Evolutionary conservation across 2,797 vertebrate species (phyloP).

Genomic region (Myotis myotis): DNA sequence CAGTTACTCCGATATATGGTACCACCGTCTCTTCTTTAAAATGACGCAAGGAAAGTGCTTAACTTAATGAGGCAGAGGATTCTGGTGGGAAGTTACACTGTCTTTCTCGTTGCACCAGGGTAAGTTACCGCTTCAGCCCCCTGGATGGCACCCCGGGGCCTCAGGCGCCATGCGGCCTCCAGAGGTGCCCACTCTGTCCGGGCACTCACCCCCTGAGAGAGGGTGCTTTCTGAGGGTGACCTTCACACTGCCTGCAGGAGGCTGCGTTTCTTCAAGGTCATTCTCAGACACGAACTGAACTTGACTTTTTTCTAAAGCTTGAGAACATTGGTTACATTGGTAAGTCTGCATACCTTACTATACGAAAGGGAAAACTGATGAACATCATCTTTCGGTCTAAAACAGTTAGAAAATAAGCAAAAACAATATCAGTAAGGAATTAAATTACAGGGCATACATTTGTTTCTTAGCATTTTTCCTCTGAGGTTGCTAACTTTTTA

Average conservation of each 20-base stretch:
- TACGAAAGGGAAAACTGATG: not conserved
- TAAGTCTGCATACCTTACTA: not conserved
- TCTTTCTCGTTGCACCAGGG: slow-evolving; percentile 53
- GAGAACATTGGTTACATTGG: not conserved
- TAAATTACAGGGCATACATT: not conserved
- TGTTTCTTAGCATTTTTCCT: not conserved
- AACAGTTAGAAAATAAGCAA: slow-evolving; percentile 34
- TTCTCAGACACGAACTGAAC: slow-evolving; percentile 29
- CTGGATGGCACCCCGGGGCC: slow-evolving; percentile 60
- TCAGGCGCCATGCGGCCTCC: slow-evolving; percentile 49
- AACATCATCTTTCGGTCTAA: not conserved
- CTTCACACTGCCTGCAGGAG: slow-evolving; percentile 37
- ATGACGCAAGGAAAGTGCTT: slow-evolving; percentile 63
- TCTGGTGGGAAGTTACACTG: slow-evolving; percentile 56
- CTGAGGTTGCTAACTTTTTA: not conserved
- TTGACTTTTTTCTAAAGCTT: slow-evolving; percentile 7
- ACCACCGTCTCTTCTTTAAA: slow-evolving; percentile 46
- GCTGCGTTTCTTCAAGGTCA: slow-evolving; percentile 70
- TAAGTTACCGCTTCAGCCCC: slow-evolving; percentile 68
- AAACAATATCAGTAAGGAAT: slow-evolving; percentile 33
- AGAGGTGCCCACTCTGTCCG: slow-evolving; percentile 54
- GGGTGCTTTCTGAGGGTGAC: slow-evolving; percentile 47
- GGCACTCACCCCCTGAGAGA: slow-evolving; percentile 44
- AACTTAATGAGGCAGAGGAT: slow-evolving; percentile 67
- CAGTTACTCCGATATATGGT: slow-evolving; percentile 62